Evolutionary conservation across 2,888 invertebrate species (phyloP).

Genomic region (Agrochola lychnidis): DNA sequence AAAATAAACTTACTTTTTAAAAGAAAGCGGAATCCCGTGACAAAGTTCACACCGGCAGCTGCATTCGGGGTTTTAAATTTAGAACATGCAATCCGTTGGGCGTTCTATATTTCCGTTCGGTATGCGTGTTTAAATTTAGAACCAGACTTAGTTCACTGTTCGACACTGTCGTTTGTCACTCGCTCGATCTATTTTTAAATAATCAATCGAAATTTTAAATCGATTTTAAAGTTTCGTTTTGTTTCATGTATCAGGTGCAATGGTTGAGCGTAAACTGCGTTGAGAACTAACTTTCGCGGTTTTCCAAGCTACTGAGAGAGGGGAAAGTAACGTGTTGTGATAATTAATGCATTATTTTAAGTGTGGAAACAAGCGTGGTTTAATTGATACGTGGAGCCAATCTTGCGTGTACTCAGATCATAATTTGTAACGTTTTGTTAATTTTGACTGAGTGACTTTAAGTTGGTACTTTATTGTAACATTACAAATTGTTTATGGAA

Average conservation of each 20-base stretch:
- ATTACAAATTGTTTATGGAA: slow-evolving; percentile 31
- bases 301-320: slow-evolving; percentile 84
- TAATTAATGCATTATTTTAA: slow-evolving; percentile 85
- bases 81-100: slow-evolving; percentile 88
- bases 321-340: slow-evolving; percentile 85
- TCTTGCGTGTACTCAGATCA: slow-evolving; percentile 59
- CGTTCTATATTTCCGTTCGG: slow-evolving; percentile 89
- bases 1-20: slow-evolving; percentile 72
- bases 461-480: slow-evolving; percentile 22
- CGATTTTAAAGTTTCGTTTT: slow-evolving; percentile 70
- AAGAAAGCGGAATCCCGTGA: slow-evolving; percentile 82
- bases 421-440: slow-evolving; percentile 58
- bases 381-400: slow-evolving; percentile 76
- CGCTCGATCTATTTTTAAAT: slow-evolving; percentile 84
- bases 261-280: slow-evolving; percentile 77
- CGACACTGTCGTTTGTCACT: slow-evolving; percentile 88
- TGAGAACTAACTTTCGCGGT: slow-evolving; percentile 84
- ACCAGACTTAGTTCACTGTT: slow-evolving; percentile 87
- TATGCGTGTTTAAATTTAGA: slow-evolving; percentile 87
- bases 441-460: slow-evolving; percentile 44
- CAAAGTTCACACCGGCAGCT: slow-evolving; percentile 89
- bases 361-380: slow-evolving; percentile 76
- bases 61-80: slow-evolving; percentile 84
- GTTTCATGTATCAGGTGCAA: slow-evolving; percentile 71
- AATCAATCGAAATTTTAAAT: slow-evolving; percentile 68